These are phyloP conservation scores for Nymphalis urticae DNA, from an alignment of 2,888 invertebrate species.

Conservation along the genomic window DNA sequence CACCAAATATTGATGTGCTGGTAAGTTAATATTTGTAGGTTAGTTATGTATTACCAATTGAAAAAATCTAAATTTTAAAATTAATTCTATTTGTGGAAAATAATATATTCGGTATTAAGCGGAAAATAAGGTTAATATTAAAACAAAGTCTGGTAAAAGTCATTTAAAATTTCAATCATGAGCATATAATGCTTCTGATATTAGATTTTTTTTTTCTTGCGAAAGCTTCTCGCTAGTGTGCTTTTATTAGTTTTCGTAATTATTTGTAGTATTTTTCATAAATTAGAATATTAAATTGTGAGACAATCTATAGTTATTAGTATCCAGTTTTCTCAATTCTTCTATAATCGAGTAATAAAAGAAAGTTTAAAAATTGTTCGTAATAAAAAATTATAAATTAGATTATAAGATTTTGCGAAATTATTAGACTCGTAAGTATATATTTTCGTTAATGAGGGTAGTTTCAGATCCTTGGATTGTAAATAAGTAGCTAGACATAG, in stretches of 20 bases:
- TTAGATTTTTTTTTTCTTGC: constrained; percentile 7
- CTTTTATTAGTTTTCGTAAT: constrained; percentile 16
- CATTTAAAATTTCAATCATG: constrained; percentile 8
- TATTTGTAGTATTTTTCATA: constrained; percentile 7
- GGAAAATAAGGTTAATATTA: constrained; percentile 5
- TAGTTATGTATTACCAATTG: constrained; percentile 26
- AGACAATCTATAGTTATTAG: constrained; percentile 42
- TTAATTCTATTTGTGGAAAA: constrained; percentile 25
- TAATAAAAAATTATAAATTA: constrained; percentile 61
- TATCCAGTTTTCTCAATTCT: constrained; percentile 51
- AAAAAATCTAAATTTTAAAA: constrained; percentile 27
- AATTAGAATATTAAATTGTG: constrained; percentile 16
- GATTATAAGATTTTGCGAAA: constrained; percentile 52
- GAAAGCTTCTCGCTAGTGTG: constrained; percentile 26
- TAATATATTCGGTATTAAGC: constrained; percentile 17
- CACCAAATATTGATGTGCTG: constrained; percentile 37
- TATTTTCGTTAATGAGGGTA: constrained; percentile 66
- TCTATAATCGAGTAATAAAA: constrained; percentile 45
- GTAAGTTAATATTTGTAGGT: constrained; percentile 18
- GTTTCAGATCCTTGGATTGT: constrained; percentile 49
- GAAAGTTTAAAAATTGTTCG: constrained; percentile 47
- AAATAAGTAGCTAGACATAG: constrained; percentile 52
- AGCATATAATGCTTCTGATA: constrained; percentile 32
- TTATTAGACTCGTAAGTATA: constrained; percentile 52
- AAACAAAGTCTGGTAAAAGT: constrained; percentile 24